Conservation (phyloP, 2,888 invertebrate species). For the Drosophila colorata region DNA sequence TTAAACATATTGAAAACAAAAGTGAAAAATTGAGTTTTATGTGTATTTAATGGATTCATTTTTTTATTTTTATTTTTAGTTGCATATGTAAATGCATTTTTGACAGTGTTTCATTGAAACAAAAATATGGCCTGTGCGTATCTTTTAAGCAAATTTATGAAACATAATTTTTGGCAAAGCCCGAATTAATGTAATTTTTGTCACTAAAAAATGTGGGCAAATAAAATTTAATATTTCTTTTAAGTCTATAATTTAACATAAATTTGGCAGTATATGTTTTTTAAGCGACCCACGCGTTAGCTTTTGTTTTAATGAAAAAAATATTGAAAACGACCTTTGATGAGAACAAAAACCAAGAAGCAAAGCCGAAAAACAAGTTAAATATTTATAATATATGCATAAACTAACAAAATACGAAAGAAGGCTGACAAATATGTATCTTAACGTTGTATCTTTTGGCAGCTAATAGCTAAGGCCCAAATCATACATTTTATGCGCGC, state of each 20-base stretch:
- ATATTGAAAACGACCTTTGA: conserved; percentile 69
- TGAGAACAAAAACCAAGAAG: conserved; percentile 64
- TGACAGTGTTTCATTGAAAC: conserved; percentile 58
- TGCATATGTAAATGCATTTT: conserved; percentile 70
- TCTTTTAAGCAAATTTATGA: conserved; percentile 24
- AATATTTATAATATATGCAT: conserved; percentile 68
- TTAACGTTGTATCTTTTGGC: conserved; percentile 32
- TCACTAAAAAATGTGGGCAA: conserved; percentile 22
- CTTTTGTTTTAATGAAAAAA: conserved; percentile 25
- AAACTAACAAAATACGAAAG: conserved; percentile 57
- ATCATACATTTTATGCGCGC: conserved; percentile 28
- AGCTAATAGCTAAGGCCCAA: conserved; percentile 26
- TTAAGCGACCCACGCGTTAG: conserved; percentile 40
- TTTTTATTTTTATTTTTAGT: conserved; percentile 19
- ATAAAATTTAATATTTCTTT: conserved; percentile 32
- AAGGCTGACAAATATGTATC: conserved; percentile 64
- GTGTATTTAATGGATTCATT: conserved; percentile 50
- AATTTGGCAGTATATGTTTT: conserved; percentile 23
- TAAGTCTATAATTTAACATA: conserved; percentile 17
- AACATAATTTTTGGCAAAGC: conserved; percentile 52
- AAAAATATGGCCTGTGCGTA: conserved; percentile 15
- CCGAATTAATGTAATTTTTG: conserved; percentile 24
- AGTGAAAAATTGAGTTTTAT: conserved; percentile 47
- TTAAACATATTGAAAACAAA: conserved; percentile 44
- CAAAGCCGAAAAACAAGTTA: conserved; percentile 65